Percentiles rank a stretch among this genome's conserved stretches.
Conservation (phyloP, 2,113 vertebrate genomes). For the Mohoua ochrocephala region DNA sequence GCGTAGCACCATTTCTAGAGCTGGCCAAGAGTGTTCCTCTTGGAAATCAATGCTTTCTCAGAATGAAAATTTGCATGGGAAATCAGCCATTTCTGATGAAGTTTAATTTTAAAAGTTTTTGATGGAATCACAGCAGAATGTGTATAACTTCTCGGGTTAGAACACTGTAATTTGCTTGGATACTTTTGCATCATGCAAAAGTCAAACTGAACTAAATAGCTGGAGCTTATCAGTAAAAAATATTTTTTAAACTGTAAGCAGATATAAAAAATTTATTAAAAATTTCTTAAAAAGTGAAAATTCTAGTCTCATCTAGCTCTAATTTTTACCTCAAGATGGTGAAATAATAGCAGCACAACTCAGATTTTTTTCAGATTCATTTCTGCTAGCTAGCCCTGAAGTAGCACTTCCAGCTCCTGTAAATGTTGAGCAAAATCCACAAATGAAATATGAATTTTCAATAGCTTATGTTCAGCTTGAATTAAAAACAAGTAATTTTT, state of each 20-base stretch:
- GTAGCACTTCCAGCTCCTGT: not conserved
- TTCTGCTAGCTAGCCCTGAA: not conserved
- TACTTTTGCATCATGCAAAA: not conserved
- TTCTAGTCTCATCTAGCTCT: not conserved
- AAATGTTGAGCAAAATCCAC: conserved; percentile 43
- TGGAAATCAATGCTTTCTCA: not conserved
- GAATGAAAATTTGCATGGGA: not conserved
- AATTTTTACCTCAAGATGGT: not conserved
- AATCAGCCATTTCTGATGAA: not conserved
- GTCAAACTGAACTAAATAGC: not conserved
- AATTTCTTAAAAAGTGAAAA: not conserved
- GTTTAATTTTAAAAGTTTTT: not conserved
- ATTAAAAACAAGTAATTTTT: conserved; percentile 54
- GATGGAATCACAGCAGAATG: not conserved
- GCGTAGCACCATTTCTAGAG: not conserved
- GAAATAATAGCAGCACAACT: not conserved
- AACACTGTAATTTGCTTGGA: not conserved
- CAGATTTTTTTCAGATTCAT: not conserved
- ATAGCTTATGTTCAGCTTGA: conserved; percentile 42
- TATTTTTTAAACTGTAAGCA: not conserved
- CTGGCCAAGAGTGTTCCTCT: not conserved
- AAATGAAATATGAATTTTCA: conserved; percentile 54
- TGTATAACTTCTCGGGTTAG: not conserved
- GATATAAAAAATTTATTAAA: not conserved
- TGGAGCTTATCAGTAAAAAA: not conserved